Evolutionary conservation across 1,140 invertebrate species (phyloP).

Genomic region (Drosophila auraria): DNA sequence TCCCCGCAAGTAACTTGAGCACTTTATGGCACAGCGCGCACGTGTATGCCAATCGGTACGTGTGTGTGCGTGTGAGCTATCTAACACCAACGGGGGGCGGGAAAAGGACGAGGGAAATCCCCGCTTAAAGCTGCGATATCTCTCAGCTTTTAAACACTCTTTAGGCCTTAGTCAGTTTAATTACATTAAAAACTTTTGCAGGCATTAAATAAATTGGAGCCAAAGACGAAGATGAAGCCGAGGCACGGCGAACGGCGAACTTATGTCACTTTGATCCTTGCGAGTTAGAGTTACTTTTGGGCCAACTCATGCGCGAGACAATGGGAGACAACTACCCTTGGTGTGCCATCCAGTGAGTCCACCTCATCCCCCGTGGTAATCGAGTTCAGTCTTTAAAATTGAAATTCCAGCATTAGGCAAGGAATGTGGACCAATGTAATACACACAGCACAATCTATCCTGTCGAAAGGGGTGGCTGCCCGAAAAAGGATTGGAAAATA

Average conservation of each 20-base stretch:
- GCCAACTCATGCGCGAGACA: slow-evolving; percentile 71
- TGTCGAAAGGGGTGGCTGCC: slow-evolving; percentile 22
- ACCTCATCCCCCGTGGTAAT: slow-evolving; percentile 48
- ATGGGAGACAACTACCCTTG: slow-evolving; percentile 56
- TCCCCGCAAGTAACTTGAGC: slow-evolving; percentile 77
- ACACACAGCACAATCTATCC: slow-evolving; percentile 38
- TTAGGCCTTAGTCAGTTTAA: slow-evolving; percentile 75
- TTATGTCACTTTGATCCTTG: slow-evolving; percentile 79
- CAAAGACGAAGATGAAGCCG: slow-evolving; percentile 24
- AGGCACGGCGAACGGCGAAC: slow-evolving; percentile 46
- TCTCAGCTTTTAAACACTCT: slow-evolving; percentile 69
- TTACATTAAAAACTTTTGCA: slow-evolving; percentile 76
- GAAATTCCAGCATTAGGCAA: slow-evolving; percentile 78
- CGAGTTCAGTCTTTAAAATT: slow-evolving; percentile 83
- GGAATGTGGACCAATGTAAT: slow-evolving; percentile 61
- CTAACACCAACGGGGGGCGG: slow-evolving; percentile 8
- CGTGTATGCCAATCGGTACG: slow-evolving; percentile 50
- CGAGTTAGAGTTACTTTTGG: slow-evolving; percentile 62
- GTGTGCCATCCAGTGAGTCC: not conserved
- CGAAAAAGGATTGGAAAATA: slow-evolving; percentile 22
- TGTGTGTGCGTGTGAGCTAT: slow-evolving; percentile 27
- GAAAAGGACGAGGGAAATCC: slow-evolving; percentile 3
- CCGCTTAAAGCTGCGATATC: slow-evolving; percentile 57
- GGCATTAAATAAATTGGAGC: slow-evolving; percentile 77
- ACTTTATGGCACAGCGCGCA: slow-evolving; percentile 70